Conservation (phyloP, 2,888 invertebrate species). For the Phoenoteleia sp. region DNA sequence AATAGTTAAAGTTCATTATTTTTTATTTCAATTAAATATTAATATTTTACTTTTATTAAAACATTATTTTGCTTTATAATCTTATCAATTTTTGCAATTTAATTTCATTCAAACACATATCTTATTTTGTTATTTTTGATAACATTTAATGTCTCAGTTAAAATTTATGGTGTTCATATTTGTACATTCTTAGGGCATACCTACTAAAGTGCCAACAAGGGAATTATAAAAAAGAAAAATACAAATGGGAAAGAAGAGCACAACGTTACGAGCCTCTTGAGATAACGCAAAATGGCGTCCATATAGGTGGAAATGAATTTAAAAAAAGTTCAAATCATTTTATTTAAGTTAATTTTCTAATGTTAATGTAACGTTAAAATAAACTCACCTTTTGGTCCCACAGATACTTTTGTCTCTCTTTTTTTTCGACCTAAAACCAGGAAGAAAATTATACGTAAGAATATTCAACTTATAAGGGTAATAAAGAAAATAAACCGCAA, state of each 20-base stretch:
- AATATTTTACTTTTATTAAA: too few species aligned
- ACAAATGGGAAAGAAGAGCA: slow-evolving; percentile 67
- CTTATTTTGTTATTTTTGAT: too few species aligned
- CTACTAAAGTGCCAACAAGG: slow-evolving; percentile 63
- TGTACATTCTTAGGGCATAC: slow-evolving; percentile 59
- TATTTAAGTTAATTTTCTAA: slow-evolving; percentile 48
- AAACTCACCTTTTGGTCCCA: slow-evolving; percentile 78
- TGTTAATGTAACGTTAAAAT: slow-evolving; percentile 32
- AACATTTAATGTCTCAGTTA: slow-evolving; percentile 17
- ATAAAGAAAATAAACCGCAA: too few species aligned
- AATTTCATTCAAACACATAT: too few species aligned
- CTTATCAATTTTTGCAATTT: too few species aligned
- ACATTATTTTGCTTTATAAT: too few species aligned
- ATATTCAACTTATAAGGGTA: too few species aligned
- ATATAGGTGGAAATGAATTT: slow-evolving; percentile 48
- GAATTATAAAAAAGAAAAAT: slow-evolving; percentile 59
- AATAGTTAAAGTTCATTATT: too few species aligned
- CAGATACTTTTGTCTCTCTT: slow-evolving; percentile 77
- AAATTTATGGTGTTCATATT: slow-evolving; percentile 54
- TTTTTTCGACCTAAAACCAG: slow-evolving; percentile 83
- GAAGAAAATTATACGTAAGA: too few species aligned
- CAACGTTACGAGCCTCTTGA: slow-evolving; percentile 60
- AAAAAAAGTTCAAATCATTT: slow-evolving; percentile 46
- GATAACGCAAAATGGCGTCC: slow-evolving; percentile 53
- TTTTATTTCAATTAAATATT: too few species aligned